Evolutionary conservation across 2,888 invertebrate genomes (phyloP).

Genomic region (Chloroclystis v-ata): DNA sequence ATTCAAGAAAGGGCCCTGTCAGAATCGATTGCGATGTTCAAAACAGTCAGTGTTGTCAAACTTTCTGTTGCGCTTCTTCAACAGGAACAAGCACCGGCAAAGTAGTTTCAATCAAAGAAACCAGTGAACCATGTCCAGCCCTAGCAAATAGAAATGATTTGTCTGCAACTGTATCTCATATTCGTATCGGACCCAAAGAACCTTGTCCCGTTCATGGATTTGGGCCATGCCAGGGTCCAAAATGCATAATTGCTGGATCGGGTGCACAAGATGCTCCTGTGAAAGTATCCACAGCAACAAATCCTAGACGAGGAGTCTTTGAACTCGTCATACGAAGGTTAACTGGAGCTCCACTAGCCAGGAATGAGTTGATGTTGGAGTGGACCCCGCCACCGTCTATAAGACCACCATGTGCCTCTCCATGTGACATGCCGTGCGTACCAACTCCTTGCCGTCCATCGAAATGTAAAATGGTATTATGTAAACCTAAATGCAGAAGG

Average conservation of each 20-base stretch:
- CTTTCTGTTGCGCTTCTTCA: slow-evolving; percentile 33
- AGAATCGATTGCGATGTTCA: too few species aligned
- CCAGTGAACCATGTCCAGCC: slow-evolving; percentile 41
- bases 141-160: slow-evolving; percentile 46
- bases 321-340: slow-evolving; percentile 64
- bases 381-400: slow-evolving; percentile 64
- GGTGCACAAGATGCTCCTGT: slow-evolving; percentile 50
- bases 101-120: slow-evolving; percentile 52
- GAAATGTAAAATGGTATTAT: slow-evolving; percentile 52
- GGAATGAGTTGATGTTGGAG: slow-evolving; percentile 67
- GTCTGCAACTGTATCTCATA: slow-evolving; percentile 59
- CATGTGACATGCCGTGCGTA: slow-evolving; percentile 37
- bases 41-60: slow-evolving; percentile 31
- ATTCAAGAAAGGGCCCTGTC: too few species aligned
- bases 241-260: slow-evolving; percentile 48
- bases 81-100: slow-evolving; percentile 39
- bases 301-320: slow-evolving; percentile 67
- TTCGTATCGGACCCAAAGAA: slow-evolving; percentile 55
- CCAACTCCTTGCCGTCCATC: slow-evolving; percentile 39
- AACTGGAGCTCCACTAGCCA: slow-evolving; percentile 63
- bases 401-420: slow-evolving; percentile 37
- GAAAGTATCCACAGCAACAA: slow-evolving; percentile 53
- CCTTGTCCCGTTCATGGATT: slow-evolving; percentile 53
- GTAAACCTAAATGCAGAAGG: slow-evolving; percentile 40
- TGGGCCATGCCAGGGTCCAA: slow-evolving; percentile 58